Evolutionary conservation across 2,888 invertebrate species (phyloP), one percentile per base, ranked within the genome.

Genomic region (Epinotia brunnichana): DNA sequence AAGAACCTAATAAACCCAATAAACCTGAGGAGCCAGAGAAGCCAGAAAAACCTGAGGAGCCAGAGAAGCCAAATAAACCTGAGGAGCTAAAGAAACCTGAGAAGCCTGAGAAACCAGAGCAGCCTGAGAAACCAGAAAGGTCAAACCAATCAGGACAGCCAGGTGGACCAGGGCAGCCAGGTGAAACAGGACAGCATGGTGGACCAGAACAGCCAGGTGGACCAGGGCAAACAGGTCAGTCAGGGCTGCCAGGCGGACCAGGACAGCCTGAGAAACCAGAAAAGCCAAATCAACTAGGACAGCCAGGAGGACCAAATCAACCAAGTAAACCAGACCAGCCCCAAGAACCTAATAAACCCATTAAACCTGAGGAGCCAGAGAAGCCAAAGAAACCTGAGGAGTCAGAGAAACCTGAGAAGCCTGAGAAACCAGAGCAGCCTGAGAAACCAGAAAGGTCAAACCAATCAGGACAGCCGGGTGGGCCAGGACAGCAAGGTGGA

Each of bases 251-350:
- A n/a, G n/a, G n/a, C n/a, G n/a, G n/a, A n/a, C 57, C 64, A 35
- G 48, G 21, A 1, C 29, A 29, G 2, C 57, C 63, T 0, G 29
- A 10, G 3, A 7, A 57, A 13, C 57, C 51, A 35, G 39, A 11
- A 0, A 11, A 35, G 0, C 57, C 57, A n/a, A 41, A 39, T 0
- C 11, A 39, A 17, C 70, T 56, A 29, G 70, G 4, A 2, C 7
- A 9, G 19, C 59, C 63, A 60, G 24, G 35, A 29, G 19, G 29
- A 54, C 59, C 59, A 68, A 59, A 62, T n/a, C 11, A 61, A 35
- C 5, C 7, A 29, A 13, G n/a, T 15, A 53, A 29, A 21, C 10
- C 19, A 51, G 29, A n/a, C 29, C 35, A 19, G 29, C n/a, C 29
- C 17, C 11, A 24, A 2, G n/a, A n/a, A n/a, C n/a, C n/a, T n/a